A percentile compares a stretch with the other conserved stretches of the same genome.
phyloP scores from a whole-genome alignment of 2,113 vertebrate species.

The Coturnix japonica region DNA sequence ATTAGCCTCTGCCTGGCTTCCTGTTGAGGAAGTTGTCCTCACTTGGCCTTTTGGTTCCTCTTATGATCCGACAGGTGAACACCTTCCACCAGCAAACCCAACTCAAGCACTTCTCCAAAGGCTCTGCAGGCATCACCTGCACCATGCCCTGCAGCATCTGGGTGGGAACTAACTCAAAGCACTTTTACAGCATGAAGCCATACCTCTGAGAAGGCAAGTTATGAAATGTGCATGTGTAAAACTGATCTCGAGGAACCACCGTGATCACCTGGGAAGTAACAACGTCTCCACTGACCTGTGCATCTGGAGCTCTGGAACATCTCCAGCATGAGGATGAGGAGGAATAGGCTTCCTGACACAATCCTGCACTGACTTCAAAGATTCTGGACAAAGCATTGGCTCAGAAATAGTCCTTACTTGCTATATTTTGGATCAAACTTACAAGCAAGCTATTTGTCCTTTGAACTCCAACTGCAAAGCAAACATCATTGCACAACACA shows the following conservation, averaged over 20 bases:
- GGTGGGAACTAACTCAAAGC: background rate
- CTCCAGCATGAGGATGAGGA: background rate
- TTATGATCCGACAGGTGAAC: background rate
- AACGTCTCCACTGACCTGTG: fast-evolving
- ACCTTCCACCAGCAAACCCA: background rate
- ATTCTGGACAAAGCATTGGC: background rate
- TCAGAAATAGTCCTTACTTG: background rate
- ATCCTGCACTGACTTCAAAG: background rate
- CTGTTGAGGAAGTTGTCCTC: background rate
- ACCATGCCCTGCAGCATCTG: fast-evolving
- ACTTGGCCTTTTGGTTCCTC: background rate
- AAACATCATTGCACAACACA: background rate
- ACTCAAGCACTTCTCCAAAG: background rate
- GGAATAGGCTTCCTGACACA: background rate
- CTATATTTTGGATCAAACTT: background rate
- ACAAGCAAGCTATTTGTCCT: background rate
- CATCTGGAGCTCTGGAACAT: background rate
- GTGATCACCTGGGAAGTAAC: fast-evolving
- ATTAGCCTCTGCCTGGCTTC: background rate
- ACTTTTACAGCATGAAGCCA: background rate
- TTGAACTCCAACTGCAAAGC: background rate
- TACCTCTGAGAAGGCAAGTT: background rate
- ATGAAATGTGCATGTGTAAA: fast-evolving
- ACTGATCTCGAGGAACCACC: background rate
- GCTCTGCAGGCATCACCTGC: fast-evolving